Percentiles rank a stretch among this genome's conserved stretches.
phyloP scores from a whole-genome alignment of 2,888 invertebrate genomes.

The Fragum whitleyi region DNA sequence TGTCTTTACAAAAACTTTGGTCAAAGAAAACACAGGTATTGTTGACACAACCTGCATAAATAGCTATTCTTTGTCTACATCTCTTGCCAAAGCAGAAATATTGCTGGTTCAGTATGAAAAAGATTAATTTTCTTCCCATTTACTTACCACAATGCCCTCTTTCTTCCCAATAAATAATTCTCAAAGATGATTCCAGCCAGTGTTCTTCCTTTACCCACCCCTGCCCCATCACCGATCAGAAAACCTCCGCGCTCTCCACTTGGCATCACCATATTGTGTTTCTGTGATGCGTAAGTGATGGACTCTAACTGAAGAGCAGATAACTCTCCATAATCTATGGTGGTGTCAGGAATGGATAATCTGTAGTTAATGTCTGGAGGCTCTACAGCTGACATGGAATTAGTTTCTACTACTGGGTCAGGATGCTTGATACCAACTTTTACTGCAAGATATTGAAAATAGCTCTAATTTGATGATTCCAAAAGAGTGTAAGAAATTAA shows the following conservation, averaged over 20 bases:
- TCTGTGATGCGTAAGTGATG: slow-evolving; percentile 98
- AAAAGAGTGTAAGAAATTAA: not conserved
- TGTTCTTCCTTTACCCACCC: slow-evolving; percentile 89
- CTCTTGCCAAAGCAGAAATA: too few relatives aligned
- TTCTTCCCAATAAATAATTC: slow-evolving; percentile 96
- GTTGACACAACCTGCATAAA: too few relatives aligned
- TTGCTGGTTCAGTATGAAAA: too few relatives aligned
- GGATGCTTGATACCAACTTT: slow-evolving; percentile 98
- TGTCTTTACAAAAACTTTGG: too few relatives aligned
- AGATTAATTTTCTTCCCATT: too few relatives aligned
- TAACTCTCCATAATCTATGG: slow-evolving; percentile 92
- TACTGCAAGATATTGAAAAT: slow-evolving; percentile 87
- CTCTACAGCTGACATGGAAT: slow-evolving; percentile 97
- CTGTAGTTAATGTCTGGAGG: slow-evolving; percentile 96
- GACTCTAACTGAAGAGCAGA: slow-evolving; percentile 99
- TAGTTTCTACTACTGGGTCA: slow-evolving; percentile 99
- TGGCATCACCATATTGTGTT: slow-evolving; percentile 95
- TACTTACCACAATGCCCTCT: slow-evolving; percentile 95
- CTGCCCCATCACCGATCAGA: slow-evolving; percentile 98
- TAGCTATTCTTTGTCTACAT: too few relatives aligned
- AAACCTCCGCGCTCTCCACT: slow-evolving; percentile 97
- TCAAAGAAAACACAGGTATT: too few relatives aligned
- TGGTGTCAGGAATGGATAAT: slow-evolving; percentile 89
- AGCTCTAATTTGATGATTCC: not conserved
- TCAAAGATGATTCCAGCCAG: slow-evolving; percentile 99